These are phyloP conservation scores for Neoitamus cyanurus DNA, from an alignment of 2,888 invertebrate species.

Conservation along the genomic window DNA sequence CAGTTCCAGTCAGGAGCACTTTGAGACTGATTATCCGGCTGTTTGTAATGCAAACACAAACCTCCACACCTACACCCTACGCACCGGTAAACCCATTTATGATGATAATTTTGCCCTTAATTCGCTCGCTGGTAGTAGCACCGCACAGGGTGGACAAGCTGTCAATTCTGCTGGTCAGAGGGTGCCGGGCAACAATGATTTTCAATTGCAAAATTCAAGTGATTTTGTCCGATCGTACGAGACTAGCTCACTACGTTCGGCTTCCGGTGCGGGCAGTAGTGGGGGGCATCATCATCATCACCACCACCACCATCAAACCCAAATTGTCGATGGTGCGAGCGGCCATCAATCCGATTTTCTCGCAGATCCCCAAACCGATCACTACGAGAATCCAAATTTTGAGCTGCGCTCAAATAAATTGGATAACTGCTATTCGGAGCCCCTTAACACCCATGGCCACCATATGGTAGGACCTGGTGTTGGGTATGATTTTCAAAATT, in stretches of 20 bases:
- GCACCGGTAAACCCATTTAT: constrained; percentile 81
- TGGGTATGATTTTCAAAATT: constrained; percentile 69
- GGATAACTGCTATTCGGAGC: constrained; percentile 66
- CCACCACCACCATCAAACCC: constrained; percentile 53
- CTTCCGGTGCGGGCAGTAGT: constrained; percentile 32
- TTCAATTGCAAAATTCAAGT: constrained; percentile 57
- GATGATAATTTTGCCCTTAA: constrained; percentile 74
- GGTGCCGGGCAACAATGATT: constrained; percentile 56
- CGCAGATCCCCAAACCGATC: constrained; percentile 61
- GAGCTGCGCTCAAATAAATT: constrained; percentile 58
- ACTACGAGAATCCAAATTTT: constrained; percentile 67
- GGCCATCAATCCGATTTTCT: constrained; percentile 50
- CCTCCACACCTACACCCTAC: constrained; percentile 82
- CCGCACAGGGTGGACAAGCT: constrained; percentile 44
- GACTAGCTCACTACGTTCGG: constrained; percentile 60
- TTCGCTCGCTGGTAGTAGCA: constrained; percentile 61
- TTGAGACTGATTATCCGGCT: constrained; percentile 85
- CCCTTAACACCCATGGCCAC: constrained; percentile 55
- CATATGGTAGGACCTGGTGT: constrained; percentile 13
- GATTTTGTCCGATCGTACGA: constrained; percentile 65
- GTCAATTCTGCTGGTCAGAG: constrained; percentile 37
- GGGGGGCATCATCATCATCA: constrained; percentile 52
- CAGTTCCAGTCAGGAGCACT: constrained; percentile 85
- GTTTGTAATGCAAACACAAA: constrained; percentile 89
- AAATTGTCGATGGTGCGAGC: constrained; percentile 49